Base-by-base conservation (phyloP, 2,888 invertebrate species). In the Netelia virgata region DNA sequence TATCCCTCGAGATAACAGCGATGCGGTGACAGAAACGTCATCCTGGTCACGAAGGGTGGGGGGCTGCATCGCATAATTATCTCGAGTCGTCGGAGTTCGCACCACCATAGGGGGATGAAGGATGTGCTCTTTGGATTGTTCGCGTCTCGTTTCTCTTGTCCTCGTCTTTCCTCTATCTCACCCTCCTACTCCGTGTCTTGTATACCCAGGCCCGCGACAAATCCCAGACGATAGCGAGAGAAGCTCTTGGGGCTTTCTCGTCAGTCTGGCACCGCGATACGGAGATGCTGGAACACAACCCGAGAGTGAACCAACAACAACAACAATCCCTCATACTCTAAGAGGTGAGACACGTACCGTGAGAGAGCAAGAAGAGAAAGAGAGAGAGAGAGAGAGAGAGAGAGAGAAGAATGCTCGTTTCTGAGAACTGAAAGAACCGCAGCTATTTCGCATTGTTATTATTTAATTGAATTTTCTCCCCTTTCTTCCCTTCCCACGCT, bases 11-110 rank as follows among this genome's bases (percentile, higher is more conserved):
- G 47, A 59, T 11, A 66, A 66, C 10, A 64, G 47, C 8, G 47
- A 14, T 16, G 68, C 50, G 69, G 53, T 47, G 76, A 76, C 55
- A 63, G 82, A 47, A 50, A 70, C 11, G 63, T 82, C 82, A 20
- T 72, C 10, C 63, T 63, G 53, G 20, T 18, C 57, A 20, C 53
- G 59, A 68, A 69, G 76, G 47, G 50, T 28, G 43, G 63, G 72
- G 75, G 83, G 83, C 64, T 83, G 47, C 78, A 82, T 82, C 66
- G 76, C 72, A 70, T 76, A 83, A 80, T 85, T 83, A 83, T 83
- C 76, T 85, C 59, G 75, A 85, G 83, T 66, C 73, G 66, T 66
- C 72, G 50, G 77, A 59, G 76, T 61, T 36, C 43, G 8, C 41
- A 36, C 64, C 64, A 14, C 6, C 10, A 14, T 18, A n/a, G 36